phyloP scores from a whole-genome alignment of 2,797 vertebrate genomes.

The Protonibea diacanthus region DNA sequence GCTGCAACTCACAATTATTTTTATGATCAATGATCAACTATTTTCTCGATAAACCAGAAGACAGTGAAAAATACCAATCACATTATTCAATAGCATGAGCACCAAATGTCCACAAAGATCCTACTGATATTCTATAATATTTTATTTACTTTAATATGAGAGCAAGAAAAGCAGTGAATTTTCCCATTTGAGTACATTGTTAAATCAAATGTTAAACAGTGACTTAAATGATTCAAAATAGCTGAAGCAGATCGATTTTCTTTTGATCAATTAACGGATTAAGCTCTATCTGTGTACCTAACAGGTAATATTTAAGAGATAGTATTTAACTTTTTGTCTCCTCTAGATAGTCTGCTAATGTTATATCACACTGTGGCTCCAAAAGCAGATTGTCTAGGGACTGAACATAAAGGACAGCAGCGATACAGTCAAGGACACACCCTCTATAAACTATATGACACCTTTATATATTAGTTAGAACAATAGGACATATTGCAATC shows the following conservation, averaged over 20 bases:
- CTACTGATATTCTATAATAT: too few species aligned
- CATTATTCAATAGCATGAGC: not conserved
- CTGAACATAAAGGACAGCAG: conserved; percentile 40
- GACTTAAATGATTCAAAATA: not conserved
- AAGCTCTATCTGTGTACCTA: not conserved
- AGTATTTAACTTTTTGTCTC: conserved; percentile 5
- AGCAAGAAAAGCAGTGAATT: not conserved
- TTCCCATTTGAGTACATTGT: not conserved
- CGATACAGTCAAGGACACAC: conserved; percentile 38
- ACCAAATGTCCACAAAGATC: not conserved
- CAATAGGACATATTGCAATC: conserved; percentile 49
- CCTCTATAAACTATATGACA: conserved; percentile 1
- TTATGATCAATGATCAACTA: not conserved
- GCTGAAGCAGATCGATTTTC: not conserved
- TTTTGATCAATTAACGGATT: not conserved
- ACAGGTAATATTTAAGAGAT: not conserved
- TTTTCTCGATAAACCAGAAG: not conserved
- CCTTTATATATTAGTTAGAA: conserved; percentile 29
- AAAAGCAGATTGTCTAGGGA: conserved; percentile 27
- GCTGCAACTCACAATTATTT: not conserved
- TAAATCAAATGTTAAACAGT: not conserved
- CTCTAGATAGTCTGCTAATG: not conserved
- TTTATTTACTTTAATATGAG: not conserved
- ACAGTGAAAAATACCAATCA: not conserved
- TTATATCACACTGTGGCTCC: conserved; percentile 4